A percentile compares a stretch with the other conserved stretches of the same genome.
phyloP scores from a whole-genome alignment of 2,888 invertebrate genomes.

The Netelia fuscicornis region DNA sequence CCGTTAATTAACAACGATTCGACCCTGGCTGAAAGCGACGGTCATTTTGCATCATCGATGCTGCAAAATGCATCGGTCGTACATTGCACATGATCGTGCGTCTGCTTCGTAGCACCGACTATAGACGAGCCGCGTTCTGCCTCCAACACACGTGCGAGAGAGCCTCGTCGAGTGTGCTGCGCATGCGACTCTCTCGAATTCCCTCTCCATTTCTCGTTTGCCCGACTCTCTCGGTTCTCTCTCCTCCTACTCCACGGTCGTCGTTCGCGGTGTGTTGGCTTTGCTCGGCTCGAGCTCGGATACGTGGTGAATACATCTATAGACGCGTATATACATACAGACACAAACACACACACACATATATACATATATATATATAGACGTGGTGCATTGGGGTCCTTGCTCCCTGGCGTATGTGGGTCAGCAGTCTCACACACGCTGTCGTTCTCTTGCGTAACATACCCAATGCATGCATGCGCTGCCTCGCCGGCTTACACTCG shows the following conservation, averaged over 20 bases:
- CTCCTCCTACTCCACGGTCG: conserved; percentile 44
- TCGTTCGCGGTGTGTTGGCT: conserved; percentile 45
- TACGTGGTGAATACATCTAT: neutral
- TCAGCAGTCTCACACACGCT: conserved; percentile 85
- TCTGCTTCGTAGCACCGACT: neutral
- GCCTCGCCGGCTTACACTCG: conserved; percentile 63
- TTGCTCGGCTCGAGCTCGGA: no score
- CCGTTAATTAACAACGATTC: no score
- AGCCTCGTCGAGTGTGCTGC: neutral
- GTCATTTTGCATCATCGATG: neutral
- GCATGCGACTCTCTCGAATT: conserved; percentile 25
- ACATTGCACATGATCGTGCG: neutral
- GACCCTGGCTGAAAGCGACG: no score
- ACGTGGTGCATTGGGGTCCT: conserved; percentile 83
- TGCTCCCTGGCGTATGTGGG: conserved; percentile 84
- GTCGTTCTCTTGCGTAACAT: conserved; percentile 84
- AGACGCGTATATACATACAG: neutral
- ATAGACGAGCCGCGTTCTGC: conserved; percentile 2
- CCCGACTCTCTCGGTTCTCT: conserved; percentile 54
- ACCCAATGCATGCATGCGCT: conserved; percentile 81
- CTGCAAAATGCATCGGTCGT: neutral
- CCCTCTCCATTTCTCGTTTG: neutral
- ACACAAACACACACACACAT: conserved; percentile 25
- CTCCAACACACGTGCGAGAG: conserved; percentile 26
- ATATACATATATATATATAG: conserved; percentile 44